A percentile compares a stretch with the other conserved stretches of the same genome.
These are phyloP conservation scores for Cyprinodon tularosa DNA, from an alignment of 2,113 vertebrate species.

Conservation along the genomic window DNA sequence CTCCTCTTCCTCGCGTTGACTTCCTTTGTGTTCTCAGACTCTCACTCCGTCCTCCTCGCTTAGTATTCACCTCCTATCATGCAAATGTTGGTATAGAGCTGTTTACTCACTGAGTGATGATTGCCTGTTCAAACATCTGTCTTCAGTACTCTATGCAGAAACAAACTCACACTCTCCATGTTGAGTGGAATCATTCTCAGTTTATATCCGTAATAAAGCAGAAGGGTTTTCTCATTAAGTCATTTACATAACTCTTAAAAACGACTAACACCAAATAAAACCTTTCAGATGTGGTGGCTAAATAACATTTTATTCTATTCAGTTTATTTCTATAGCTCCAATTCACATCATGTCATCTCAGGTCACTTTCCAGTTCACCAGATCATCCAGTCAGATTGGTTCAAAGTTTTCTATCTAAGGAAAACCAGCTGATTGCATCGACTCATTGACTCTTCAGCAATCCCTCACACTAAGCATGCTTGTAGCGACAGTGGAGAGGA, in stretches of 20 bases:
- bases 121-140: conserved; percentile 63
- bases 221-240: not conserved
- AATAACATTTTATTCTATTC: too few species aligned
- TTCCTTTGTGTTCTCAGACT: conserved; percentile 29
- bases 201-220: conserved; percentile 8
- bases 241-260: not conserved
- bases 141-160: conserved; percentile 36
- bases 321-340: too few species aligned
- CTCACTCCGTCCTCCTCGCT: conserved; percentile 25
- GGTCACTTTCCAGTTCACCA: too few species aligned
- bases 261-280: conserved; percentile 5
- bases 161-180: conserved; percentile 21
- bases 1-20: conserved; percentile 8
- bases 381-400: too few species aligned
- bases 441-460: too few species aligned
- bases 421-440: too few species aligned
- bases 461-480: too few species aligned
- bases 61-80: conserved; percentile 47
- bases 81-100: conserved; percentile 35
- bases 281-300: too few species aligned
- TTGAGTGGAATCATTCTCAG: conserved; percentile 6
- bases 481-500: too few species aligned
- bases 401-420: too few species aligned
- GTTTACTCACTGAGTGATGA: conserved; percentile 68
- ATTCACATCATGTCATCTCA: too few species aligned